Evolutionary conservation across 1,140 invertebrate genomes (phyloP).

Genomic region (Drosophila fuyamai): DNA sequence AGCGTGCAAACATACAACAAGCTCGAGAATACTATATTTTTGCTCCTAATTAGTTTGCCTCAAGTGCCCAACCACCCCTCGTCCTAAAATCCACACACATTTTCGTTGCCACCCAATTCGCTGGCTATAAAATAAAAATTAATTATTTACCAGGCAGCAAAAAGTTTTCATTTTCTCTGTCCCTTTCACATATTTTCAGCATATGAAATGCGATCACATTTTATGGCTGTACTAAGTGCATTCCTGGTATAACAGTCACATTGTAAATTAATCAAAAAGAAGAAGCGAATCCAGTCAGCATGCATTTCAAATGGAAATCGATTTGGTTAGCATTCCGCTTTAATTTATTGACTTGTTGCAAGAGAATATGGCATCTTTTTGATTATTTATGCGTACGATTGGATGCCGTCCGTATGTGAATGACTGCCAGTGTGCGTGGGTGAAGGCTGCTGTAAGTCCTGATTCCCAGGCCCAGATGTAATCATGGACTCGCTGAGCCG

Average conservation of each 20-base stretch:
- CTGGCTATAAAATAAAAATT: constrained; percentile 45
- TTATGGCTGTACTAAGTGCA: constrained; percentile 33
- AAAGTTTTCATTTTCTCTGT: constrained; percentile 45
- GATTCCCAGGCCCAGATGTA: constrained; percentile 48
- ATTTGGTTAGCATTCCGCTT: constrained; percentile 42
- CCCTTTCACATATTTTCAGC: constrained; percentile 44
- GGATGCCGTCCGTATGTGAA: constrained; percentile 1
- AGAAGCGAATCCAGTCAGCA: background rate
- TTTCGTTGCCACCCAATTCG: background rate
- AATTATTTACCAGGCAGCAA: constrained; percentile 65
- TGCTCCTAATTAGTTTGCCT: constrained; percentile 52
- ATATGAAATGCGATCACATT: constrained; percentile 47
- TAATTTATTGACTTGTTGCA: constrained; percentile 25
- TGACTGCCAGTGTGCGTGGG: constrained; percentile 8
- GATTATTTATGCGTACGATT: constrained; percentile 61
- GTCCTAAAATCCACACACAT: background rate
- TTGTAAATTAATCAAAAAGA: constrained; percentile 22
- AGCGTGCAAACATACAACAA: constrained; percentile 35
- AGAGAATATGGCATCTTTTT: constrained; percentile 23
- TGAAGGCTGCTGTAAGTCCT: constrained; percentile 3
- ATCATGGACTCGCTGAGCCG: constrained; percentile 65
- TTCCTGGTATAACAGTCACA: constrained; percentile 2
- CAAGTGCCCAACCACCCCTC: constrained; percentile 10
- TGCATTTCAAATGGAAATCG: constrained; percentile 63
- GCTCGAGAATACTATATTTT: constrained; percentile 37